phyloP scores from a whole-genome alignment of 2,888 invertebrate species.

The Nomada flava region DNA sequence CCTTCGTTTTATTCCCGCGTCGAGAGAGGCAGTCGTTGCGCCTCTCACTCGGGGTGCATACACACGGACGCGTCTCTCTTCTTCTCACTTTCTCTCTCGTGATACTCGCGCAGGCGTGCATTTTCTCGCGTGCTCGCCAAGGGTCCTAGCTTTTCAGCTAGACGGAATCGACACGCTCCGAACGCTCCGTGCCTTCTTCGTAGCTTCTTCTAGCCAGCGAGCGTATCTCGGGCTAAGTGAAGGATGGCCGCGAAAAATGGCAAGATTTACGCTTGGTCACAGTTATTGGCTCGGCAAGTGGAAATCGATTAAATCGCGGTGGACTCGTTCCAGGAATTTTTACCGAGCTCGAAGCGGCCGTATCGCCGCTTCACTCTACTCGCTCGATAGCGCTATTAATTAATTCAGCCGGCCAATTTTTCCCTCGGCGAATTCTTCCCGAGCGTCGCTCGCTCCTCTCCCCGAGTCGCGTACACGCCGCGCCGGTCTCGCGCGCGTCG shows the following conservation, averaged over 20 bases:
- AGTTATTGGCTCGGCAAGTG: conserved; percentile 30
- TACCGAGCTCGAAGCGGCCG: background rate
- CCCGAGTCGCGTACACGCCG: background rate
- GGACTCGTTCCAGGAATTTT: conserved; percentile 46
- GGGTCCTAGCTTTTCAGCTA: background rate
- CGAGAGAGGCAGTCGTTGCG: conserved; percentile 12
- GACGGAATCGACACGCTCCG: background rate
- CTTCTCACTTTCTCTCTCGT: background rate
- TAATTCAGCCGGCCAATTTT: conserved; percentile 59
- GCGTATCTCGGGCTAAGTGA: background rate
- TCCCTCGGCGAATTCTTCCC: conserved; percentile 54
- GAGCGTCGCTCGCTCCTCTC: background rate
- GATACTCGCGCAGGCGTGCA: background rate
- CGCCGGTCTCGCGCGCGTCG: conserved; percentile 15
- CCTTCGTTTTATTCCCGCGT: conserved; percentile 58
- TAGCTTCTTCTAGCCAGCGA: background rate
- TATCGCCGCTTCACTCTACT: conserved; percentile 37
- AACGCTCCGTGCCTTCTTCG: background rate
- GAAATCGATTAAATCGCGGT: conserved; percentile 43
- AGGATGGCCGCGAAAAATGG: conserved; percentile 4
- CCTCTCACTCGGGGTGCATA: conserved; percentile 27
- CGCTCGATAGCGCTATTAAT: conserved; percentile 61
- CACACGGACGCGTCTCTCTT: background rate
- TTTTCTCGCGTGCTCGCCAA: background rate
- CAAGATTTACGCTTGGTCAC: conserved; percentile 12